phyloP scores from a whole-genome alignment of 1,140 invertebrate species.

The Xylocopa sonorina region DNA sequence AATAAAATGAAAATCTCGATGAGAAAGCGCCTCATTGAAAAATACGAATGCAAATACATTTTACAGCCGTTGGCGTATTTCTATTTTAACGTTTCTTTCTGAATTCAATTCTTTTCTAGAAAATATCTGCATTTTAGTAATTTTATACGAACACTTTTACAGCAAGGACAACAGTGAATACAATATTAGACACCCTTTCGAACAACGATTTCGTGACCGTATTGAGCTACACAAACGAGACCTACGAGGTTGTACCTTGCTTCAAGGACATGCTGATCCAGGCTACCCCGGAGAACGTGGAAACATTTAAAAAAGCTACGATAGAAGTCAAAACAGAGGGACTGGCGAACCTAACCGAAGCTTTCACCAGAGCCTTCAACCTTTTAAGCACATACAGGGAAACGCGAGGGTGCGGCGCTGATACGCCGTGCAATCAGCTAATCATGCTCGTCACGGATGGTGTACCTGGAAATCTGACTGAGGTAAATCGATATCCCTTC shows the following conservation, averaged over 20 bases:
- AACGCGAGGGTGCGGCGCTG: slow-evolving; percentile 82
- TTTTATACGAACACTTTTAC: slow-evolving; percentile 14
- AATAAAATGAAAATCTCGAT: no score
- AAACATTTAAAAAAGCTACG: slow-evolving; percentile 89
- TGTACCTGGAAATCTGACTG: slow-evolving; percentile 94
- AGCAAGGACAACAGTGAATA: slow-evolving; percentile 89
- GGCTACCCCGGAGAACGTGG: slow-evolving; percentile 95
- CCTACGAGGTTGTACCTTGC: slow-evolving; percentile 88
- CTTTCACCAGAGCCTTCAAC: slow-evolving; percentile 93
- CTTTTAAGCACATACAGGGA: slow-evolving; percentile 88
- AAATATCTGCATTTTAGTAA: not conserved
- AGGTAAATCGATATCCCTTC: slow-evolving; percentile 70
- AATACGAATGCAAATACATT: no score
- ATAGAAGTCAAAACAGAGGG: slow-evolving; percentile 87
- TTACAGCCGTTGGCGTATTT: no score
- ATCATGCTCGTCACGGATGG: slow-evolving; percentile 99
- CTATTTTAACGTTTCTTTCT: not conserved
- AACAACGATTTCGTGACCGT: slow-evolving; percentile 99
- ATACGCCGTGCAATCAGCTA: slow-evolving; percentile 94
- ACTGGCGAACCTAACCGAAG: slow-evolving; percentile 93
- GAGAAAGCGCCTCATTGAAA: no score
- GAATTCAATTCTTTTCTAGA: not conserved
- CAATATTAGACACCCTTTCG: slow-evolving; percentile 96
- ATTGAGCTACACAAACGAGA: slow-evolving; percentile 87
- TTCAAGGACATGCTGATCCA: slow-evolving; percentile 92